Evolutionary conservation across 2,888 invertebrate species (phyloP), one percentile per base, ranked within the genome.

Genomic region (Drosophila mimetica): DNA sequence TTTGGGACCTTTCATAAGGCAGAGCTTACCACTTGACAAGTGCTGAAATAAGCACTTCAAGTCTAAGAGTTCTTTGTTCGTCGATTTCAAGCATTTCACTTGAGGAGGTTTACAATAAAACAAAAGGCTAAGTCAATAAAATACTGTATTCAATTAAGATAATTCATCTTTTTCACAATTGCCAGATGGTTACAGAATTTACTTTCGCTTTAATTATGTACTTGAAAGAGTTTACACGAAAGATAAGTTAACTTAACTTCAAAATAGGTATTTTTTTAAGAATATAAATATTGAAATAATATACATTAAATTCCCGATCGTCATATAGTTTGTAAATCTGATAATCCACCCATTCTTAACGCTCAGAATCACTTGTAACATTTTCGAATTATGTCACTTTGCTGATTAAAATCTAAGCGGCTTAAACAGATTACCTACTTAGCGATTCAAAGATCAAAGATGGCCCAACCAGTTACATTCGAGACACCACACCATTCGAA

Each of bases 1-100:
- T 46, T 46, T 46, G 30, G 52, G 18, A 16, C 16, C 14, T 22
- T 32, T 22, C 30, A 3, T 32, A 14, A 2, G 11, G 4, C 11
- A 3, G 8, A 9, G 34, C n/a, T 18, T 51, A 20, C 18, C 36
- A 36, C 54, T 51, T 53, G 53, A 25, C 55, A 55, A 55, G 53
- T 55, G 53, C 55, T 36, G 55, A 37, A 37, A 37, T 53, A 37
- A 52, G 53, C 55, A 37, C 55, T 53, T 57, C 18, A 50, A 36
- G 50, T 22, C 50, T 14, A 36, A 9, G 16, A 28, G 54, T 28
- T 55, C 55, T 52, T 28, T 57, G 28, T 53, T 57, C 53, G n/a
- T 52, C 25, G 53, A 52, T 16, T 25, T 36, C 18, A 36, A 52
- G 53, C 36, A 36, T 52, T 36, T 51, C 5, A 34, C 34, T 48